Base-by-base conservation (phyloP, 2,797 vertebrate genomes). In the Merluccius polli region DNA sequence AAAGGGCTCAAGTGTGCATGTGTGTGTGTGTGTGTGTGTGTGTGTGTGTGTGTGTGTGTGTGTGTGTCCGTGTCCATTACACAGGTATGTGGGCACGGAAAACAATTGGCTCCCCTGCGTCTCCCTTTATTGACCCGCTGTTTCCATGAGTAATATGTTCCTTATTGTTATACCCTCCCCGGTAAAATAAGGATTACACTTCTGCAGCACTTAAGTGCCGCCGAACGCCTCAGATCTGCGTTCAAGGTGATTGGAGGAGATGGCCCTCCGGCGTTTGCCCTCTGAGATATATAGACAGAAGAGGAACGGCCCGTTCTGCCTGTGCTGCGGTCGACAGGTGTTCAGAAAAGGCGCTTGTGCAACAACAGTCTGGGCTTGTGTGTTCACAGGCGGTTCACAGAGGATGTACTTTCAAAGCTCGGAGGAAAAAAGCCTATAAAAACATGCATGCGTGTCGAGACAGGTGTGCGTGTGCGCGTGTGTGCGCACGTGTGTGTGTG, bases 271-370 rank as follows among this genome's bases (percentile, higher is more conserved):
- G 48, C 24, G 18, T 65, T 18, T 10, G 52, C 72, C 72, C 36
- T 31, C 63, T 16, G 10, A 76, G 44, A 77, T 80, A 76, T 35
- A 77, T 80, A 74, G 78, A 80, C 31, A 77, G 59, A 70, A 27
- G 73, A 74, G 65, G 48, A 80, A 78, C 48, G 79, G 83, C 65
- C 74, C 72, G 36, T 52, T 69, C 77, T 76, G 74, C 77, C 76
- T 84, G 72, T 77, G 71, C 65, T 70, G 72, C 70, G 75, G 77
- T 72, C 75, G 83, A 83, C 88, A 85, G 80, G 84, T 90, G 86
- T 81, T 88, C 80, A 78, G 74, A 4, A 15, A 13, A 18, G 13
- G 44, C 16, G 36, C 73, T 91, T 88, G 83, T 68, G 41, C 80
- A 89, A 88, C 48, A 8, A 9, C 79, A 74, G 75, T 74, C 72